Conservation (phyloP, 2,113 vertebrate species). For the Pomatostomus ruficeps region DNA sequence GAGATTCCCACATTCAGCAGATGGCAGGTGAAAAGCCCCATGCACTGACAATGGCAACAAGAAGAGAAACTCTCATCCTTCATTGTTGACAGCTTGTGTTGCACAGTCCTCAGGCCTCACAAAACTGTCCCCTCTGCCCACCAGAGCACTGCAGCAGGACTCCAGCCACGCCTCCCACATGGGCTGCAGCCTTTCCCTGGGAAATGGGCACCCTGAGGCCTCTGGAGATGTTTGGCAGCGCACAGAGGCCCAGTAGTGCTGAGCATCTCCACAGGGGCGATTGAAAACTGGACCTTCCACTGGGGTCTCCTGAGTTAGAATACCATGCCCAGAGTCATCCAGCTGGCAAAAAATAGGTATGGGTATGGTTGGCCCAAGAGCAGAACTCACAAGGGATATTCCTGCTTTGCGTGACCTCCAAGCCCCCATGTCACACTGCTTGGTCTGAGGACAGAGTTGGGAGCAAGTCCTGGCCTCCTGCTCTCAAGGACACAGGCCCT, state of each 20-base stretch:
- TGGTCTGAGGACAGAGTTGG: not conserved
- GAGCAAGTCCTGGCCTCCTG: not conserved
- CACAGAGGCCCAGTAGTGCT: not conserved
- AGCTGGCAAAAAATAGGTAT: not conserved
- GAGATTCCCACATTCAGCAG: not conserved
- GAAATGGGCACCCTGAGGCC: accelerated
- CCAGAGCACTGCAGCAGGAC: not conserved
- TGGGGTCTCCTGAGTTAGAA: not conserved
- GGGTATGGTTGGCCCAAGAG: not conserved
- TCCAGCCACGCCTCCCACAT: not conserved
- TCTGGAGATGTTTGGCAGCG: not conserved
- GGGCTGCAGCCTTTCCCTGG: not conserved
- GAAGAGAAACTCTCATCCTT: not conserved
- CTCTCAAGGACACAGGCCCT: not conserved
- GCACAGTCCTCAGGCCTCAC: not conserved
- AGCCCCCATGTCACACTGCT: not conserved
- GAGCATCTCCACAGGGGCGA: accelerated
- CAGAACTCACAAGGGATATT: not conserved
- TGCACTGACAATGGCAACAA: not conserved
- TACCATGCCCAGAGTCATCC: not conserved
- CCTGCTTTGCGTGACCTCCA: not conserved
- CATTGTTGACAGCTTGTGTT: not conserved
- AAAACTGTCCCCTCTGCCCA: not conserved
- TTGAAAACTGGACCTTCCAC: not conserved
- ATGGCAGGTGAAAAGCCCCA: not conserved